Evolutionary conservation across 37 sponge, comb jelly and placozoan species (phyloP).

Genomic region (Lycopodina hypogea): DNA sequence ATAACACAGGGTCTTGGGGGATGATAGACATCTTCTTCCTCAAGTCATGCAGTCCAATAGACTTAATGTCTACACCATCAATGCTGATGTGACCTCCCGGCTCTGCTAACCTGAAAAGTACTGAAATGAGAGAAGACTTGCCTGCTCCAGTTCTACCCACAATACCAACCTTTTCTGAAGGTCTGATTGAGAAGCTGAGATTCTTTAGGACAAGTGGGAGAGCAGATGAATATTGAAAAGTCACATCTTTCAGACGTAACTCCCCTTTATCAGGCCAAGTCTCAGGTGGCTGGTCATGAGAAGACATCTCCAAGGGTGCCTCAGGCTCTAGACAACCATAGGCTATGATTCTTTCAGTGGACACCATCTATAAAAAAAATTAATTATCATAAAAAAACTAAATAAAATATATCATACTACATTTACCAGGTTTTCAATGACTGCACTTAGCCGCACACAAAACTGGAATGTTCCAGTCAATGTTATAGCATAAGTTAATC

Average conservation of each 20-base stretch:
- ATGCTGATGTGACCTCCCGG: constrained; percentile 74
- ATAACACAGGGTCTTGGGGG: constrained; percentile 92
- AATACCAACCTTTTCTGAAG: constrained; percentile 85
- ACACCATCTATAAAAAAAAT: constrained; percentile 58
- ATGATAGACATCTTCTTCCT: constrained; percentile 83
- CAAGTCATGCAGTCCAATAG: constrained; percentile 81
- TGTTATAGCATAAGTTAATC: constrained; percentile 63
- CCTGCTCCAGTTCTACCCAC: constrained; percentile 96
- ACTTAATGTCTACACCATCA: constrained; percentile 72
- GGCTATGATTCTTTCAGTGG: constrained; percentile 71
- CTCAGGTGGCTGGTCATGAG: constrained; percentile 43
- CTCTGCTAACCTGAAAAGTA: constrained; percentile 84
- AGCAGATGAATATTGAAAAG: constrained; percentile 45
- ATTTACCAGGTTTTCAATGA: constrained; percentile 75
- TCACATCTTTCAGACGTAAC: constrained; percentile 39
- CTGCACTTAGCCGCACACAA: constrained; percentile 72
- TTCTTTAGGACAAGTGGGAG: constrained; percentile 64
- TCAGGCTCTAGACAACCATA: constrained; percentile 64
- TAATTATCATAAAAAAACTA: not conserved
- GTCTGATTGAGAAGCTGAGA: constrained; percentile 47
- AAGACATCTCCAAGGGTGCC: constrained; percentile 50
- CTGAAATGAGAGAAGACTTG: constrained; percentile 82
- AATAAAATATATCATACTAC: not conserved
- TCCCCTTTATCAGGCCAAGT: constrained; percentile 71
- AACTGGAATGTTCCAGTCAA: constrained; percentile 80